These are phyloP conservation scores for Etheostoma perlongum DNA, from an alignment of 2,797 vertebrate genomes.

Conservation along the genomic window DNA sequence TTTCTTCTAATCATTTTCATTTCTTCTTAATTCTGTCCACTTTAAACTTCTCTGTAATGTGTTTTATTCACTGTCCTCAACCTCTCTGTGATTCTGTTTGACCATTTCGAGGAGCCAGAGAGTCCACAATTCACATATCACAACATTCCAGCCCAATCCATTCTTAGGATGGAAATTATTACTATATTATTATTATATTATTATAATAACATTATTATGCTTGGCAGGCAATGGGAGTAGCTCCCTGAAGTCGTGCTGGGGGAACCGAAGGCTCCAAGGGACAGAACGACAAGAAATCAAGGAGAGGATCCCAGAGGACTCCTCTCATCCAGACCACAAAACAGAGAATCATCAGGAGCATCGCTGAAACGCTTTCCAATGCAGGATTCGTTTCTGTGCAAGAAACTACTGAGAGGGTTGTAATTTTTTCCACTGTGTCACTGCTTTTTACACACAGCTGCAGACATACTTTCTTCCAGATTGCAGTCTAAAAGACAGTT, in stretches of 20 bases:
- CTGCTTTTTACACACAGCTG: slow-evolving; percentile 18
- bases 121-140: slow-evolving; percentile 70
- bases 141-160: slow-evolving; percentile 58
- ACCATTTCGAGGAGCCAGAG: slow-evolving; percentile 47
- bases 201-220: slow-evolving; percentile 70
- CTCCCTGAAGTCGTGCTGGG: slow-evolving; percentile 40
- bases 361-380: slow-evolving; percentile 25
- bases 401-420: slow-evolving; percentile 18
- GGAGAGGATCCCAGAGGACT: slow-evolving; percentile 33
- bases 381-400: slow-evolving; percentile 21
- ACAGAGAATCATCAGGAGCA: slow-evolving; percentile 13
- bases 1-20: slow-evolving; percentile 11
- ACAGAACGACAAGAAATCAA: slow-evolving; percentile 28
- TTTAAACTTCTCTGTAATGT: slow-evolving; percentile 25
- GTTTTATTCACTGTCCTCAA: slow-evolving; percentile 35
- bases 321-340: slow-evolving; percentile 13
- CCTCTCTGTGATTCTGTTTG: slow-evolving; percentile 59
- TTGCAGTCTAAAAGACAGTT: slow-evolving; percentile 32
- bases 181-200: no score
- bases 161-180: slow-evolving; percentile 58
- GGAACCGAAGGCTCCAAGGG: slow-evolving; percentile 31
- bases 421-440: background rate
- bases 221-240: slow-evolving; percentile 70
- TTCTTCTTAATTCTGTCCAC: slow-evolving; percentile 24
- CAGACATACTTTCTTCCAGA: slow-evolving; percentile 21